phyloP scores from a whole-genome alignment of 37 sponge, comb jelly and placozoan species.

The Cliona cf. orientalis region DNA sequence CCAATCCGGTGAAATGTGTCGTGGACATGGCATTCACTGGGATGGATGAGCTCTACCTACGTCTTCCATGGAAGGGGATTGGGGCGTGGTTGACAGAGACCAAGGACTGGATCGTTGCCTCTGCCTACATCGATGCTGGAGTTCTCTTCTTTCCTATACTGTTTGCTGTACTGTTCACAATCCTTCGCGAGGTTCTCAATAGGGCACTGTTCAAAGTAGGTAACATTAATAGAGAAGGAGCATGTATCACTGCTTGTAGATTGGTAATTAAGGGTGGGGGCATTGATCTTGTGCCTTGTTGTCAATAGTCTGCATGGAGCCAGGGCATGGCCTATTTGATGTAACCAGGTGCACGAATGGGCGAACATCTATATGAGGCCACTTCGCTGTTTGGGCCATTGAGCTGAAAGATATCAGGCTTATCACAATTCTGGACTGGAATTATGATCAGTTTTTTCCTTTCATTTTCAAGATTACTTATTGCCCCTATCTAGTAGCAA shows the following conservation, averaged over 20 bases:
- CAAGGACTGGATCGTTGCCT: slow-evolving; percentile 26
- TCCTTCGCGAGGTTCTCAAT: slow-evolving; percentile 40
- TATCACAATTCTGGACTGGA: no score
- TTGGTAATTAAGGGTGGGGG: not conserved
- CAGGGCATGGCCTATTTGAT: no score
- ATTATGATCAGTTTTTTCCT: no score
- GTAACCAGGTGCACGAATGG: no score
- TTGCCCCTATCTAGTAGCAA: no score
- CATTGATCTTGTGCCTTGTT: not conserved
- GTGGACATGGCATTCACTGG: slow-evolving; percentile 19
- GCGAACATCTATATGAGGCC: no score
- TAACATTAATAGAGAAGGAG: not conserved
- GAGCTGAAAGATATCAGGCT: no score
- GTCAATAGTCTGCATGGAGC: no score
- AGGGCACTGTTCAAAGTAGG: slow-evolving; percentile 48
- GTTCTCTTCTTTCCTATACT: not conserved
- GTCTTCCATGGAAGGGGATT: slow-evolving; percentile 55
- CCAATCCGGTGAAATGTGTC: slow-evolving; percentile 43
- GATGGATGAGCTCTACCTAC: not conserved
- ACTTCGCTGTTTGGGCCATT: no score
- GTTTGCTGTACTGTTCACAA: slow-evolving; percentile 29
- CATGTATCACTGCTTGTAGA: not conserved
- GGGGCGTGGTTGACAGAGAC: slow-evolving; percentile 54
- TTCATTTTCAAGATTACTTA: no score
- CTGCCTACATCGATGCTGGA: not conserved